These are phyloP conservation scores for Pseudomugil tenellus DNA, from an alignment of 2,797 vertebrate genomes.

Conservation along the genomic window DNA sequence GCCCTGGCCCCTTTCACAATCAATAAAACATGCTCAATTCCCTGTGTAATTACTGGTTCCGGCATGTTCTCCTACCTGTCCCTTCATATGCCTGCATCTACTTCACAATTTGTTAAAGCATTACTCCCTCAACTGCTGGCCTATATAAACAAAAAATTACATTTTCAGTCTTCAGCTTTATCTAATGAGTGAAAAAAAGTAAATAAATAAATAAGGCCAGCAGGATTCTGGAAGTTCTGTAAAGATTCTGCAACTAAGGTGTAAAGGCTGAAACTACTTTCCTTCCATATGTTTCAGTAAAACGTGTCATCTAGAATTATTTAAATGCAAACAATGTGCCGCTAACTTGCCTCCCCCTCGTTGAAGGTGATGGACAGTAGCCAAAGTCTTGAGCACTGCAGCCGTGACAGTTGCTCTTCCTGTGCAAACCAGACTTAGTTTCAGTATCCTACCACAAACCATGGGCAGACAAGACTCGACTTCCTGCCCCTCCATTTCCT, in stretches of 20 bases:
- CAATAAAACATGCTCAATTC: constrained; percentile 81
- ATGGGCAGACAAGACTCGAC: constrained; percentile 79
- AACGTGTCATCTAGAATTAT: neutral
- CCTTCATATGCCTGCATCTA: constrained; percentile 31
- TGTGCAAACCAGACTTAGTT: constrained; percentile 62
- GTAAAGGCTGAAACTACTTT: neutral
- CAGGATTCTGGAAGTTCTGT: no score
- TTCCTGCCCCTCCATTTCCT: constrained; percentile 86
- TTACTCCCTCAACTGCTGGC: constrained; percentile 63
- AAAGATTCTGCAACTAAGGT: constrained; percentile 3
- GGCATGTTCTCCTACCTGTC: constrained; percentile 52
- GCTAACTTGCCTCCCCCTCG: constrained; percentile 16
- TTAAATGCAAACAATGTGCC: neutral
- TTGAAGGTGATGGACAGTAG: constrained; percentile 65
- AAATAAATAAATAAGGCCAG: constrained; percentile 41
- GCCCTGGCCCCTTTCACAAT: constrained; percentile 78
- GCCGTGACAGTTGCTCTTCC: constrained; percentile 78
- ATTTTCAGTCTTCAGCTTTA: constrained; percentile 31
- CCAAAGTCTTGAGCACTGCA: constrained; percentile 67
- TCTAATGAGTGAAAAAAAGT: constrained; percentile 31
- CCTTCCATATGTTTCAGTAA: neutral
- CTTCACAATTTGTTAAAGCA: constrained; percentile 53
- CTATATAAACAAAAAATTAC: constrained; percentile 48
- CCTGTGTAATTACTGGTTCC: constrained; percentile 78
- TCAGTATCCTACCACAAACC: constrained; percentile 74